Percentiles rank a stretch among this genome's conserved stretches.
These are phyloP conservation scores for Montipora efflorescens DNA, from an alignment of 64 coral and sea anemone genomes.

Conservation along the genomic window DNA sequence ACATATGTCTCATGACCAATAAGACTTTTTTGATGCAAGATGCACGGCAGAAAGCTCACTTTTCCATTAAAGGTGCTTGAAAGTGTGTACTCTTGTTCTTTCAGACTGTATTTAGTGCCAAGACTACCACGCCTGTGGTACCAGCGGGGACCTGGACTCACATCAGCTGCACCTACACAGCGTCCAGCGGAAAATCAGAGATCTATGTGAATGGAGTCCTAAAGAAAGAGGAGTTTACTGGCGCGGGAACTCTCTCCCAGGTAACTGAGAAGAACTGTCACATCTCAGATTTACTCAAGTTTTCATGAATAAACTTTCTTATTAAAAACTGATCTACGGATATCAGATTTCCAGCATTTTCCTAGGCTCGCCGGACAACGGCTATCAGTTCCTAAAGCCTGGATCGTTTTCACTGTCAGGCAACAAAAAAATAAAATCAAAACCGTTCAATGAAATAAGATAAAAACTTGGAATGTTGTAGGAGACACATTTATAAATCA, in stretches of 20 bases:
- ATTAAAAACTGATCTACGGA: too few relatives aligned
- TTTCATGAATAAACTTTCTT: too few relatives aligned
- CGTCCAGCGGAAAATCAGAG: conserved; percentile 75
- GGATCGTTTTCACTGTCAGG: too few relatives aligned
- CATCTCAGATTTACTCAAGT: not conserved
- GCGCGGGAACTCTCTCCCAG: conserved; percentile 86
- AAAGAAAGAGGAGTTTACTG: conserved; percentile 91
- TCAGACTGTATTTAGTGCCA: conserved; percentile 88
- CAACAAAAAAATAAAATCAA: too few relatives aligned
- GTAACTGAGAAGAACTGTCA: conserved; percentile 7
- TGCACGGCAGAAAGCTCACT: not conserved
- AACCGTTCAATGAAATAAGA: too few relatives aligned
- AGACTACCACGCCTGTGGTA: conserved; percentile 71
- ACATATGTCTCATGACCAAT: too few relatives aligned
- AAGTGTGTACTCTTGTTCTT: not conserved
- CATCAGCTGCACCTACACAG: conserved; percentile 80
- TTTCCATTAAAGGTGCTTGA: not conserved
- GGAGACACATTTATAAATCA: too few relatives aligned
- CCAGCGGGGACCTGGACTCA: conserved; percentile 96
- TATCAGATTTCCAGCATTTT: too few relatives aligned
- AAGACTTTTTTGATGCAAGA: too few relatives aligned
- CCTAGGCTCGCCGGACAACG: too few relatives aligned
- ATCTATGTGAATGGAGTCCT: conserved; percentile 88
- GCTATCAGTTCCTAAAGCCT: too few relatives aligned
- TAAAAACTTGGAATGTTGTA: too few relatives aligned